Evolutionary conservation across 2,113 vertebrate species (phyloP).

Genomic region (Excalfactoria chinensis): DNA sequence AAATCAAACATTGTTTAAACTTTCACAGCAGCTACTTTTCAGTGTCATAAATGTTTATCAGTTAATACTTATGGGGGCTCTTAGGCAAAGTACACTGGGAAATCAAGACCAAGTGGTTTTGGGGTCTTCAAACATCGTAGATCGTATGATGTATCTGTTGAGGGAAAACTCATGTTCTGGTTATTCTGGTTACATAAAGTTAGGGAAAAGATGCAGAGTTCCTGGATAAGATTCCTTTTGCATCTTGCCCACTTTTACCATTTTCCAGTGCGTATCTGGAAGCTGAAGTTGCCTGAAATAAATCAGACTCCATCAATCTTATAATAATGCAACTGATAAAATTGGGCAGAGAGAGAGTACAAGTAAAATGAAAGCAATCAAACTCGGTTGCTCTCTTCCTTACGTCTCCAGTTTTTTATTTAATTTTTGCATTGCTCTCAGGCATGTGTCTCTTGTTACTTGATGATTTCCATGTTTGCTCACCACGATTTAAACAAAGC

Average conservation of each 20-base stretch:
- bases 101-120: neutral
- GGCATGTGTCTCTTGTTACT: fast-evolving
- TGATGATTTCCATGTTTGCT: neutral
- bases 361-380: neutral
- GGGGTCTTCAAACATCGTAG: neutral
- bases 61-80: neutral
- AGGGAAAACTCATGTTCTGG: neutral
- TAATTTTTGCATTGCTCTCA: neutral
- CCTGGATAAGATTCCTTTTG: neutral
- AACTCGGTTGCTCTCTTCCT: neutral
- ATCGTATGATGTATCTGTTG: neutral
- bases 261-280: neutral
- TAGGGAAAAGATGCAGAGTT: neutral
- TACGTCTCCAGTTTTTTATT: neutral
- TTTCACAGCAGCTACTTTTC: neutral
- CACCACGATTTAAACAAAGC: neutral
- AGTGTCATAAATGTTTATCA: neutral
- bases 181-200: neutral
- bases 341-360: neutral
- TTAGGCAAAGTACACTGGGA: neutral
- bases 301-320: neutral
- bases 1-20: neutral
- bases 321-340: neutral
- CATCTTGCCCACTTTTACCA: neutral
- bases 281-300: neutral